Evolutionary conservation across 2,113 vertebrate species (phyloP).

Genomic region (Theristicus caerulescens): DNA sequence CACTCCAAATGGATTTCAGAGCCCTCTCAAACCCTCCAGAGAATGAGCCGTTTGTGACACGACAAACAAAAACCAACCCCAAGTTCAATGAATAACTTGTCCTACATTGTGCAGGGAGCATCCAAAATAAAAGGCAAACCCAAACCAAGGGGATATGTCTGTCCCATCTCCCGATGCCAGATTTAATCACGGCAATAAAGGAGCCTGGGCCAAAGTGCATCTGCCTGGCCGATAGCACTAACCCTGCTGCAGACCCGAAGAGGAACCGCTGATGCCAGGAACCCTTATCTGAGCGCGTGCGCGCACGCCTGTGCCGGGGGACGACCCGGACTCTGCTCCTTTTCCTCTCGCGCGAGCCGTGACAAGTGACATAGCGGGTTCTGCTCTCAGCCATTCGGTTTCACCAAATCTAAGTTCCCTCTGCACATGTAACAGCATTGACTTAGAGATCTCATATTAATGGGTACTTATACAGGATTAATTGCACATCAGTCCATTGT

Average conservation of each 20-base stretch:
- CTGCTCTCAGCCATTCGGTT: not conserved
- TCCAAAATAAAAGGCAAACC: not conserved
- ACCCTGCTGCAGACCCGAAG: not conserved
- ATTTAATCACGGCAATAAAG: rapidly evolving
- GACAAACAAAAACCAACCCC: not conserved
- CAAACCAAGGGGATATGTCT: not conserved
- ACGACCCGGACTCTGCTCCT: not conserved
- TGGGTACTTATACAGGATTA: constrained; percentile 62
- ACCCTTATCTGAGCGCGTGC: rapidly evolving
- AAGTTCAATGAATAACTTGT: not conserved
- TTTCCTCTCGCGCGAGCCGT: not conserved
- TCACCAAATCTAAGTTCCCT: not conserved
- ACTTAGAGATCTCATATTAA: constrained; percentile 51
- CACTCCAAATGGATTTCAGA: not conserved
- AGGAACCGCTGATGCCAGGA: not conserved
- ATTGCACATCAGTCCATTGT: constrained; percentile 78
- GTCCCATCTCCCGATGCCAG: not conserved
- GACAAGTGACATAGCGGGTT: not conserved
- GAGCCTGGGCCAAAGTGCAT: not conserved
- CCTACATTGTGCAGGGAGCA: not conserved
- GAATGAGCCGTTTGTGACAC: not conserved
- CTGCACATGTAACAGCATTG: constrained; percentile 29
- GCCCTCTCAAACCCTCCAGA: not conserved
- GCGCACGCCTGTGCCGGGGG: not conserved
- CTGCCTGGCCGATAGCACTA: not conserved